A percentile compares a stretch with the other conserved stretches of the same genome.
Evolutionary conservation across 2,888 invertebrate species (phyloP).

Genomic region (Scaeva pyrastri): DNA sequence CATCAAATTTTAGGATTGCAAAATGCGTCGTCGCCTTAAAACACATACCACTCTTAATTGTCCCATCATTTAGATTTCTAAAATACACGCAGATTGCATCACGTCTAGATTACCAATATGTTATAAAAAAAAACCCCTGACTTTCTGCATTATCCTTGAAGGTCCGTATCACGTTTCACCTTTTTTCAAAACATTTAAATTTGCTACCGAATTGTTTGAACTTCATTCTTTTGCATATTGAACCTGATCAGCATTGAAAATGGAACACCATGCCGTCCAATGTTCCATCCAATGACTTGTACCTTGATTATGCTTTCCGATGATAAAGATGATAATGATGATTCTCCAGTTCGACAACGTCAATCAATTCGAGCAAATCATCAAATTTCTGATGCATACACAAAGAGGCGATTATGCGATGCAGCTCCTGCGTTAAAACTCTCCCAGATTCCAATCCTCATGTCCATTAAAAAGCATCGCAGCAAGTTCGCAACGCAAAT

Average conservation of each 20-base stretch:
- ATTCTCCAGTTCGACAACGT: not conserved
- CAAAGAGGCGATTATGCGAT: slow-evolving; percentile 60
- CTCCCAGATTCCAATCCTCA: slow-evolving; percentile 7
- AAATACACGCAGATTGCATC: too few species aligned
- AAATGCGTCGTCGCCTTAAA: too few species aligned
- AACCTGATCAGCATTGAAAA: not conserved
- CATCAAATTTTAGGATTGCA: too few species aligned
- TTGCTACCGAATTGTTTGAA: slow-evolving; percentile 1
- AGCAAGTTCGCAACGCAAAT: slow-evolving; percentile 51
- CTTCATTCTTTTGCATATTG: not conserved
- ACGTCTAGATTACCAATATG: too few species aligned
- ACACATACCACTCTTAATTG: too few species aligned
- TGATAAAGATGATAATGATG: slow-evolving; percentile 30
- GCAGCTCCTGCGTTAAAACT: slow-evolving; percentile 72
- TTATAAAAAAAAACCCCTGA: too few species aligned
- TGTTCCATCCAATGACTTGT: not conserved
- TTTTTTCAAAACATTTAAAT: not conserved
- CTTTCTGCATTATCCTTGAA: too few species aligned
- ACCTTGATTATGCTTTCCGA: not conserved
- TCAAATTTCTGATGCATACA: slow-evolving; percentile 58
- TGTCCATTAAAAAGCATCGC: slow-evolving; percentile 20
- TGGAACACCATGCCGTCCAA: not conserved
- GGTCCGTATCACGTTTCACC: too few species aligned
- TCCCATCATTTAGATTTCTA: too few species aligned
- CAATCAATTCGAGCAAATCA: slow-evolving; percentile 60